Percentiles rank a stretch among this genome's conserved stretches.
phyloP scores from a whole-genome alignment of 2,113 vertebrate genomes.

The Cepphus grylle region DNA sequence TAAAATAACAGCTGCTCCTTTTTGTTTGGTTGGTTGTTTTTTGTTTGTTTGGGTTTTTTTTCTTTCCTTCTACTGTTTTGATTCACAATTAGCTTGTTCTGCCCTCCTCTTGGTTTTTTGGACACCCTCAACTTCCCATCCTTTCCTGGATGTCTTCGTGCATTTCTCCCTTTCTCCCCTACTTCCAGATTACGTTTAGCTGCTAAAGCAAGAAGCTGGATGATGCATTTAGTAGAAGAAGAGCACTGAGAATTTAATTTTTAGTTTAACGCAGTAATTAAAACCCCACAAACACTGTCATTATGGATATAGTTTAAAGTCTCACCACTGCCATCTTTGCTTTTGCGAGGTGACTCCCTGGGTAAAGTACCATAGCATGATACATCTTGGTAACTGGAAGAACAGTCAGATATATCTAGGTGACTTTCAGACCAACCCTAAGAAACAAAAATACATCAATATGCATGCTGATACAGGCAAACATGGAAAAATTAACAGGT shows the following conservation, averaged over 20 bases:
- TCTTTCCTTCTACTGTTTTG: neutral
- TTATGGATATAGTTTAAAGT: neutral
- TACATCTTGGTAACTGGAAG: conserved; percentile 80
- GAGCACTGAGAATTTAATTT: neutral
- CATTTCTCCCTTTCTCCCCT: neutral
- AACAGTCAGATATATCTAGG: conserved; percentile 78
- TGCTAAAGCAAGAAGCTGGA: neutral
- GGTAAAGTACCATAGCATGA: conserved; percentile 79
- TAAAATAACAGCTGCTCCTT: neutral
- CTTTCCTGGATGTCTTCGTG: neutral
- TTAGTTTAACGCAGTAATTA: neutral
- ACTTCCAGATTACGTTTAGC: neutral
- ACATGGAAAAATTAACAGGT: neutral
- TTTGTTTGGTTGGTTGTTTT: neutral
- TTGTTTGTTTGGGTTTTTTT: neutral
- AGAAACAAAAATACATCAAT: neutral
- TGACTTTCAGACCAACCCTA: conserved; percentile 86
- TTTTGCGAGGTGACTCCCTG: conserved; percentile 84
- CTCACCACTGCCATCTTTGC: conserved; percentile 79
- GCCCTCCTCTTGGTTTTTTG: neutral
- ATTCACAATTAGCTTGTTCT: neutral
- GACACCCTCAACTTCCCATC: neutral
- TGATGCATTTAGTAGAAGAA: neutral
- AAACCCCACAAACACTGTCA: neutral
- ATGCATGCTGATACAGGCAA: neutral